These are phyloP conservation scores for Manduca sexta DNA, from an alignment of 1,140 invertebrate genomes.

Conservation along the genomic window DNA sequence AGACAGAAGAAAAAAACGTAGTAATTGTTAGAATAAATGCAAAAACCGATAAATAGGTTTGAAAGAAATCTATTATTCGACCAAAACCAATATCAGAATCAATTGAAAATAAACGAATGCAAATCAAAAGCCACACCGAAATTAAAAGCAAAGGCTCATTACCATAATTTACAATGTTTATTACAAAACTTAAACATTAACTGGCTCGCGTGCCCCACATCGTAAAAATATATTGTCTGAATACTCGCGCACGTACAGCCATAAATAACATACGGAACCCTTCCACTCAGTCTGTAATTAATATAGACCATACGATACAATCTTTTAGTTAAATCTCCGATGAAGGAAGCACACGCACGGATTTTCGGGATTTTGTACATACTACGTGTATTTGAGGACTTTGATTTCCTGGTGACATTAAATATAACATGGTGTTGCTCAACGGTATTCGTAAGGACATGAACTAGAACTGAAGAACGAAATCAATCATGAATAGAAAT, in stretches of 20 bases:
- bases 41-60: no score
- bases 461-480: no score
- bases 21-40: no score
- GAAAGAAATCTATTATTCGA: no score
- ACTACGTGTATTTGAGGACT: neutral
- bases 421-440: no score
- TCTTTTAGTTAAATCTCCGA: constrained; percentile 21
- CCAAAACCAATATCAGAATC: no score
- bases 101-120: no score
- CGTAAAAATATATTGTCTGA: constrained; percentile 37
- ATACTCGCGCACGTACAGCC: constrained; percentile 34
- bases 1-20: no score
- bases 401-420: neutral
- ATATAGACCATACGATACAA: constrained; percentile 36
- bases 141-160: constrained; percentile 6
- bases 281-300: constrained; percentile 35
- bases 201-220: constrained; percentile 27
- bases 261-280: constrained; percentile 44
- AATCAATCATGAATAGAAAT: no score
- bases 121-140: neutral
- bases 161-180: constrained; percentile 2
- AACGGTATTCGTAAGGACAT: no score
- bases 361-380: constrained; percentile 12
- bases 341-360: constrained; percentile 20
- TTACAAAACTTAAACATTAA: no score